Base-by-base conservation (phyloP, 2,797 vertebrate species). In the Tenualosa ilisha region DNA sequence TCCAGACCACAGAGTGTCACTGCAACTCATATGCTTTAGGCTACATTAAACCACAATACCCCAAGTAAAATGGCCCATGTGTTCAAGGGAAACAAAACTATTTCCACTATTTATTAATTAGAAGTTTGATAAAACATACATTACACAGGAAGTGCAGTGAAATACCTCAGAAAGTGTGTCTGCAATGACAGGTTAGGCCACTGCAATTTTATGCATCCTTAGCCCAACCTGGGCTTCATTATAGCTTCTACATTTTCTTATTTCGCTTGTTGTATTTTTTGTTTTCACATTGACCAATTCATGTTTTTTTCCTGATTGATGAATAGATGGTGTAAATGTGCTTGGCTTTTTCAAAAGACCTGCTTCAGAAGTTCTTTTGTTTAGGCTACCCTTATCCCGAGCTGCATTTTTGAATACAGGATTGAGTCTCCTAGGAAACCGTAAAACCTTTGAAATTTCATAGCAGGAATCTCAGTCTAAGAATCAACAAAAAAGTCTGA, bases 321-420 rank as follows among this genome's bases (percentile, higher is more conserved):
- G 40, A 8, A 43, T 22, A 22, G 20, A 43, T 79, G 40, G 72
- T 43, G 5, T 7, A 79, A 46, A 79, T 79, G 15, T 20, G 17
- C 17, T 20, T 79, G 17, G 72, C 37, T 37, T 46, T 79, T 79
- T 17, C 72, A 79, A 40, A 79, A 79, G 40, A 79, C 72, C 40
- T 79, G 72, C 72, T 46, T 79, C 72, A 46, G 40, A 43, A 43
- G 40, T 43, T 75, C 72, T 79, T 79, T 79, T 79, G 37, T 79
- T 46, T 40, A 8, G 72, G 6, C 37, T 43, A 79, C 72, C 72
- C 72, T 75, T 75, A 37, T 75, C 68, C 68, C 37, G 6, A 20
- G 7, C 40, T n/a, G 72, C 72, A 79, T 79, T 79, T 79, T 79
- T 79, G 72, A 79, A 79, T 79, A 46, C 72, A 79, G 37, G 15